A percentile compares a stretch with the other conserved stretches of the same genome.
Evolutionary conservation across 2,888 invertebrate species (phyloP).

Genomic region (Cheiracanthium punctorium): DNA sequence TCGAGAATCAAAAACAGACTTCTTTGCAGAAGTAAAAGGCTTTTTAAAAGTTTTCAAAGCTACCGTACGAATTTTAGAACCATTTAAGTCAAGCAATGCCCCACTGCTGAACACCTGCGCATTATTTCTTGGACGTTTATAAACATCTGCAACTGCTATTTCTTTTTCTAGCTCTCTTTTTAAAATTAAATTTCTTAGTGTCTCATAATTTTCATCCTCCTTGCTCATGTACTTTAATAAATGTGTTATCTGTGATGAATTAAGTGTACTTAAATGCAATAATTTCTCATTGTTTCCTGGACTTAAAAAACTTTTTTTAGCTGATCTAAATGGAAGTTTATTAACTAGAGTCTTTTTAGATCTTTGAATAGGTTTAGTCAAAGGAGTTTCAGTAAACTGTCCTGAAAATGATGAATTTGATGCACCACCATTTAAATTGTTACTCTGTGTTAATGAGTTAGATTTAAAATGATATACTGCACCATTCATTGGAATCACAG

Average conservation of each 20-base stretch:
- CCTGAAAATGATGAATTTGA: neutral
- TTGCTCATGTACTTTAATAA: neutral
- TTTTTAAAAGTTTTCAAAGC: conserved; percentile 50
- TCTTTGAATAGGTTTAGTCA: neutral
- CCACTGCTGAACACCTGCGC: neutral
- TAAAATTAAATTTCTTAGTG: no score
- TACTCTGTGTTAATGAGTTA: neutral
- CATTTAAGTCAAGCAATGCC: neutral
- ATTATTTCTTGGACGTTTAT: neutral
- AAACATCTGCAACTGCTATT: neutral
- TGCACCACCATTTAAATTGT: no score
- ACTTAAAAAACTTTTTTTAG: neutral
- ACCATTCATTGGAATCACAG: neutral
- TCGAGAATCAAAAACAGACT: conserved; percentile 23
- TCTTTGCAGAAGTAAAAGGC: conserved; percentile 53
- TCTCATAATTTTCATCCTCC: neutral
- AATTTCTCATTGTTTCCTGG: neutral
- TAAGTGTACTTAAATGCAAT: neutral
- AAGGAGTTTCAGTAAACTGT: neutral
- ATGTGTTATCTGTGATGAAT: neutral
- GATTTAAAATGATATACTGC: neutral
- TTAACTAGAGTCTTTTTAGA: neutral
- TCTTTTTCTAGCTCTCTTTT: neutral
- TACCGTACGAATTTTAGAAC: neutral
- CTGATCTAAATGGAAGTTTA: no score